Evolutionary conservation across 2,888 invertebrate species (phyloP).

Genomic region (Leptarthrus brevirostris): DNA sequence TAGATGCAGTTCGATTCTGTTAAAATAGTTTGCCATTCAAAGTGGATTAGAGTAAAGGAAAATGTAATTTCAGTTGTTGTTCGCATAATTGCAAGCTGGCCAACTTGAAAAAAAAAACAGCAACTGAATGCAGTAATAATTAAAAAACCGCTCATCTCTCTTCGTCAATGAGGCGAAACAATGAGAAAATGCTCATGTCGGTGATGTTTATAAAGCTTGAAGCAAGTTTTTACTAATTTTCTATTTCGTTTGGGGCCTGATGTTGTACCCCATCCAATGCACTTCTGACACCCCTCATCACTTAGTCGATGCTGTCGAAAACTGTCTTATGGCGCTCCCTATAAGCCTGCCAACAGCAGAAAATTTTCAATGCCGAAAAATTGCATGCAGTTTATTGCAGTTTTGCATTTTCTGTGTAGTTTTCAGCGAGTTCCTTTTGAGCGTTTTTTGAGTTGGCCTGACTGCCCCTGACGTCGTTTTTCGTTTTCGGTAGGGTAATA

Average conservation of each 20-base stretch:
- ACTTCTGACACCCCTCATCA: background rate
- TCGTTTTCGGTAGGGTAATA: slow-evolving; percentile 45
- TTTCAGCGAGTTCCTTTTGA: slow-evolving; percentile 22
- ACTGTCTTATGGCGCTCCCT: slow-evolving; percentile 16
- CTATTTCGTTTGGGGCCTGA: slow-evolving; percentile 27
- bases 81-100: too few species aligned
- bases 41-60: background rate
- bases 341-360: background rate
- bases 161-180: background rate
- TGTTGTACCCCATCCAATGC: background rate
- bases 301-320: slow-evolving; percentile 33
- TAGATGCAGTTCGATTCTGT: background rate
- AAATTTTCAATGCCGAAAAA: slow-evolving; percentile 45
- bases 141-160: background rate
- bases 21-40: background rate
- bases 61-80: background rate
- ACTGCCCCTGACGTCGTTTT: slow-evolving; percentile 19
- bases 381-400: slow-evolving; percentile 49
- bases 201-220: background rate
- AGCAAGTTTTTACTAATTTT: slow-evolving; percentile 2
- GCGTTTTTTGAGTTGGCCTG: background rate
- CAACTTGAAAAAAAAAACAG: too few species aligned
- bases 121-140: background rate
- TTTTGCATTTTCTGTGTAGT: slow-evolving; percentile 48
- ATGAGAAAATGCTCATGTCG: background rate